Percentiles rank a stretch among this genome's conserved stretches.
These are phyloP conservation scores for Lordiphosa collinella DNA, from an alignment of 1,140 invertebrate species.

Conservation along the genomic window DNA sequence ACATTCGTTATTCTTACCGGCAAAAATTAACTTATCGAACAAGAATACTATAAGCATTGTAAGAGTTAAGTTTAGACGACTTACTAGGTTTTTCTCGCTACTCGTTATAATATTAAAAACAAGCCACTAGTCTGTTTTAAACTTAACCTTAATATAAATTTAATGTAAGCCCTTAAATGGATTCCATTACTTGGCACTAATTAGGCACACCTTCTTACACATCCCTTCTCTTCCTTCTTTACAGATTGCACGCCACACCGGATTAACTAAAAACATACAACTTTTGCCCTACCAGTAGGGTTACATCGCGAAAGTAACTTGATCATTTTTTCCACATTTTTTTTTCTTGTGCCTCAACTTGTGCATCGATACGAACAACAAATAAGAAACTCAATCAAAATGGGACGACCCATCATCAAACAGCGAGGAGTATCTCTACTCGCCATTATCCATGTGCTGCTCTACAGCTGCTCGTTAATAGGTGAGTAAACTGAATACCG, in stretches of 20 bases:
- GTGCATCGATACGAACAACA: constrained; percentile 7
- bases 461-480: constrained; percentile 66
- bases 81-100: no score
- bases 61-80: no score
- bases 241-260: constrained; percentile 15
- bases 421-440: constrained; percentile 42
- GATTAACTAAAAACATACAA: background rate
- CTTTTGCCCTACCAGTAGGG: background rate
- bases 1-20: no score
- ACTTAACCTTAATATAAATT: no score
- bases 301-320: constrained; percentile 5
- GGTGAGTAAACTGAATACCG: constrained; percentile 45
- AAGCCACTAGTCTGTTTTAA: no score
- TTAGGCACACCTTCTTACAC: background rate
- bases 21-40: no score
- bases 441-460: constrained; percentile 35
- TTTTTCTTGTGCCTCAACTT: constrained; percentile 28
- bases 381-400: constrained; percentile 36
- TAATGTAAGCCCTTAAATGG: no score
- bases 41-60: no score
- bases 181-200: no score
- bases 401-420: constrained; percentile 53
- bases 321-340: constrained; percentile 39
- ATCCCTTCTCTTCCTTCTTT: constrained; percentile 4
- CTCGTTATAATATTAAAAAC: no score